These are phyloP conservation scores for Limenitis camilla DNA, from an alignment of 2,888 invertebrate species.

Conservation along the genomic window DNA sequence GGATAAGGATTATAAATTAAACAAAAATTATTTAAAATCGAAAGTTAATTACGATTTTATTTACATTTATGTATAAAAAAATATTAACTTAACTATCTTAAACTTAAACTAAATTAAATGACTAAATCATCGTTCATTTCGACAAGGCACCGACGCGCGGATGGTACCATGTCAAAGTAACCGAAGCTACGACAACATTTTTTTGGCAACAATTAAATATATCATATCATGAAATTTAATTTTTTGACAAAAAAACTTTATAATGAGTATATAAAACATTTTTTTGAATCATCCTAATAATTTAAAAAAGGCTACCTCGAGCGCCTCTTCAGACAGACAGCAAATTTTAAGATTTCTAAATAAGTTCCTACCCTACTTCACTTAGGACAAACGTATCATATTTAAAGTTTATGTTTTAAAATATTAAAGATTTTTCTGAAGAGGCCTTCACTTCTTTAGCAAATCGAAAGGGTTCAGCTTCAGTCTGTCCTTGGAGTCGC, in stretches of 20 bases:
- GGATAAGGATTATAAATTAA: background rate
- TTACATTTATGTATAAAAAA: slow-evolving; percentile 27
- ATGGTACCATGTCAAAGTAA: slow-evolving; percentile 56
- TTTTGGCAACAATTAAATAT: slow-evolving; percentile 50
- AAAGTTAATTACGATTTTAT: slow-evolving; percentile 23
- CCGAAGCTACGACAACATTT: slow-evolving; percentile 37
- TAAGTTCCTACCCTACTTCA: no score
- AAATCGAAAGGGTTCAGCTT: slow-evolving; percentile 60
- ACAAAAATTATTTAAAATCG: background rate
- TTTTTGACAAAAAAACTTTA: slow-evolving; percentile 31
- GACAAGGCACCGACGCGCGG: slow-evolving; percentile 52
- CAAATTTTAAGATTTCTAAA: background rate
- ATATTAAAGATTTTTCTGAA: slow-evolving; percentile 29
- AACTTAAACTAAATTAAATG: slow-evolving; percentile 35
- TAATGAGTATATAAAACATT: slow-evolving; percentile 8
- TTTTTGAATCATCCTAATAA: slow-evolving; percentile 5
- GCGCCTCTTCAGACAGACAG: slow-evolving; percentile 60
- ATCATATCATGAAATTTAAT: slow-evolving; percentile 25
- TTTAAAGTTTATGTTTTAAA: slow-evolving; percentile 10
- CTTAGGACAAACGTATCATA: no score
- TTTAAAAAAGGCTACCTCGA: slow-evolving; percentile 27
- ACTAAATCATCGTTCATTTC: slow-evolving; percentile 57
- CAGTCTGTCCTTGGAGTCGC: slow-evolving; percentile 68
- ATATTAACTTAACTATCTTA: slow-evolving; percentile 21
- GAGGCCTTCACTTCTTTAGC: slow-evolving; percentile 40